Conservation (phyloP, 1,140 invertebrate genomes). For the Formica exsecta region DNA sequence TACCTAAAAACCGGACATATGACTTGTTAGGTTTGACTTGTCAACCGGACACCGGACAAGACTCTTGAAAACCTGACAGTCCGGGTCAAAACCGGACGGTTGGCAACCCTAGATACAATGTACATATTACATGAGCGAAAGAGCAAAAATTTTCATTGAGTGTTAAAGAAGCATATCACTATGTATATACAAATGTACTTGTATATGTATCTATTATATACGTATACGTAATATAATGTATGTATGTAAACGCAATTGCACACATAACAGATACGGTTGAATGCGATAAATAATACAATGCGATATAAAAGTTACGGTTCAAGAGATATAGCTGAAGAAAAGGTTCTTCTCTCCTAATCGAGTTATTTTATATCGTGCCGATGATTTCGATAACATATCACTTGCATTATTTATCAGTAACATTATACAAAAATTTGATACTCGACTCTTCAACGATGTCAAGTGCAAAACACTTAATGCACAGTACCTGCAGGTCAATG, state of each 20-base stretch:
- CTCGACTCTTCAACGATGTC: conserved; percentile 6
- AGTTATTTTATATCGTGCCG: neutral
- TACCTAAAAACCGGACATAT: too few species aligned
- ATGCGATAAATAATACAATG: neutral
- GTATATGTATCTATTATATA: neutral
- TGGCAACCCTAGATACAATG: too few species aligned
- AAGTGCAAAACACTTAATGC: conserved; percentile 59
- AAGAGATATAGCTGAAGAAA: neutral
- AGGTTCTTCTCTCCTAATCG: neutral
- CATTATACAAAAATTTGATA: neutral
- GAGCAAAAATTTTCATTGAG: neutral
- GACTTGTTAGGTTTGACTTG: too few species aligned
- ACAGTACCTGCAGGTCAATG: conserved; percentile 79
- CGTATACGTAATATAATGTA: too few species aligned
- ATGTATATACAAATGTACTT: neutral
- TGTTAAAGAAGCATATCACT: neutral
- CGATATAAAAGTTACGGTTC: neutral
- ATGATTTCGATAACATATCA: neutral
- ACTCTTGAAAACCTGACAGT: too few species aligned
- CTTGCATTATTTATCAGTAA: conserved; percentile 14
- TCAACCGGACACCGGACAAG: too few species aligned
- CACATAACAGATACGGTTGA: neutral
- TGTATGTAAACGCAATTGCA: too few species aligned
- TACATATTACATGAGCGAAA: neutral
- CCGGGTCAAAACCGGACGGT: too few species aligned